Evolutionary conservation across 2,113 vertebrate species (phyloP), one percentile per base, ranked within the genome.

Genomic region (Dipodomys spectabilis): DNA sequence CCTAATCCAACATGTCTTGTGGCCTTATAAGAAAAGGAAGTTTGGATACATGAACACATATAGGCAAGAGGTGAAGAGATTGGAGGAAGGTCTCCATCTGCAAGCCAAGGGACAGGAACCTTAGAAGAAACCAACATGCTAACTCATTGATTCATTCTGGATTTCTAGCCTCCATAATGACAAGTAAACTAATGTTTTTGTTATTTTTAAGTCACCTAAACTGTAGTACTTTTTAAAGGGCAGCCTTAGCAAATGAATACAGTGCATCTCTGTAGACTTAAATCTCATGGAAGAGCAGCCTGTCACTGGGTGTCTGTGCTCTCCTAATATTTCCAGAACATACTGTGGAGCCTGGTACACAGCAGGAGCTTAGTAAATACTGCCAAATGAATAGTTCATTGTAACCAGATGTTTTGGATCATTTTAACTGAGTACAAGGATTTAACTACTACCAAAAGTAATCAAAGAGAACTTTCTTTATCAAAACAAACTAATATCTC

Each of bases 11-110:
- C 4, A 91, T 35, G 85, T 84, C 64, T 35, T 4, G 2, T 57
- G 4, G 94, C 35, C 10, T 92, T 49, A 84, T 64, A 87, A 86
- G 57, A 88, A 65, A 57, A 93, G 49, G 65, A 88, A 73, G 74
- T 88, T 23, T 79, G 85, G 65, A 81, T 23, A 69, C 45, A 82
- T 15, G 69, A 6, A 9, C 2, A 81, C 27, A 28, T n/a, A 57
- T 13, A 87, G 18, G 49, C 6, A 27, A 79, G 71, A 90, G 64
- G 28, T 86, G 60, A 94, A 82, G 16, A 78, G 64, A 32, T 28
- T 74, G n/a, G 28, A 39, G 75, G 49, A n/a, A 73, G 30, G 74
- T 10, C 20, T 9, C 22, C 25, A 11, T 65, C 15, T 30, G 2
- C 4, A 64, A 87, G 78, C 28, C 68, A 35, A 35, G 85, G 27